phyloP scores from a whole-genome alignment of 2,113 vertebrate genomes.

The Lethenteron reissneri region DNA sequence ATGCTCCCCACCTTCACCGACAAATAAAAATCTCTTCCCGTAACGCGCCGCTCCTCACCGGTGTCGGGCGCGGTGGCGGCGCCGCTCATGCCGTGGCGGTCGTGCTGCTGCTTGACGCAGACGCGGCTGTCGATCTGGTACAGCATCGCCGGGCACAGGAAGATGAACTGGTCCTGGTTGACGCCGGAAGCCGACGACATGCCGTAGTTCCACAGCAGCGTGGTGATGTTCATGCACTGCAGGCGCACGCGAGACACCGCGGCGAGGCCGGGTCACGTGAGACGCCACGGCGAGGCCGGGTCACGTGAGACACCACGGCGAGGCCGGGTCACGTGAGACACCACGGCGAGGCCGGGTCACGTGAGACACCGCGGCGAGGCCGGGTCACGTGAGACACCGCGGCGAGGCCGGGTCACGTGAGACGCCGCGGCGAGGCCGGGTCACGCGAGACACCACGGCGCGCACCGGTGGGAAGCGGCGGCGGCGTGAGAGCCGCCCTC shows the following conservation, averaged over 20 bases:
- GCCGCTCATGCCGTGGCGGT: neutral
- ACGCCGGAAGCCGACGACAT: constrained; percentile 35
- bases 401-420: no score
- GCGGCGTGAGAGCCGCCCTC: no score
- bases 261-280: neutral
- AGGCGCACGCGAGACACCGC: neutral
- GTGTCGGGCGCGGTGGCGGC: neutral
- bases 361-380: no score
- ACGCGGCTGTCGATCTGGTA: constrained; percentile 55
- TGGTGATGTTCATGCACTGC: constrained; percentile 62
- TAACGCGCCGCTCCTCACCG: no score
- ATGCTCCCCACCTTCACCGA: no score
- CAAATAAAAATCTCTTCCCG: no score
- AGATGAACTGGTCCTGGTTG: constrained; percentile 43
- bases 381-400: no score
- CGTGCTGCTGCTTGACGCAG: constrained; percentile 35
- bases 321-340: neutral
- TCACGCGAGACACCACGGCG: no score
- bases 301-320: neutral
- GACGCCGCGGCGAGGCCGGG: no score
- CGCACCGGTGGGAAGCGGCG: neutral
- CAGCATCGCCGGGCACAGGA: constrained; percentile 73
- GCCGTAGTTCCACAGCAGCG: constrained; percentile 49
- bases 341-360: neutral
- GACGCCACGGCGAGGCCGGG: no score